These are phyloP conservation scores for Gila orcuttii DNA, from an alignment of 2,113 vertebrate genomes.

Conservation along the genomic window DNA sequence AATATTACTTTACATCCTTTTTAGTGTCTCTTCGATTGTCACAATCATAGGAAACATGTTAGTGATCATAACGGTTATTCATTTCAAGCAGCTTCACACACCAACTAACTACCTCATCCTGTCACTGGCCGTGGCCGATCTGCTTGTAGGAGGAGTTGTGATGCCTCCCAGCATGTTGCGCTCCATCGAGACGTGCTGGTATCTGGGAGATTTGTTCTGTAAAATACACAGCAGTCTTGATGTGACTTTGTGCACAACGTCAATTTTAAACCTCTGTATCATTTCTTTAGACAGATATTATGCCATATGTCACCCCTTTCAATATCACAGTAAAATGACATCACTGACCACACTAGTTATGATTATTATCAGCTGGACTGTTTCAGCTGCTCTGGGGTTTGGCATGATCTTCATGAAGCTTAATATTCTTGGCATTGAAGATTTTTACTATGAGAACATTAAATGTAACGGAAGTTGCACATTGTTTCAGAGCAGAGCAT, in stretches of 20 bases:
- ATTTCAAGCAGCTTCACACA: slow-evolving; percentile 82
- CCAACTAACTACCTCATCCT: slow-evolving; percentile 83
- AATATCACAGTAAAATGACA: slow-evolving; percentile 56
- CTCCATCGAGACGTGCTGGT: slow-evolving; percentile 82
- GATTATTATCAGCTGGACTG: slow-evolving; percentile 55
- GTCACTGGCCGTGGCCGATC: slow-evolving; percentile 81
- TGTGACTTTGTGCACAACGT: slow-evolving; percentile 80
- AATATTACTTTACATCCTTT: slow-evolving; percentile 74
- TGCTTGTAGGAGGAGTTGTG: slow-evolving; percentile 78
- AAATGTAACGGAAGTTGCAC: slow-evolving; percentile 73
- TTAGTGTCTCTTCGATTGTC: slow-evolving; percentile 73
- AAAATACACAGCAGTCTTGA: slow-evolving; percentile 80
- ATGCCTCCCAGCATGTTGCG: slow-evolving; percentile 86
- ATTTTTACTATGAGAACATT: slow-evolving; percentile 65
- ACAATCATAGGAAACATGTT: slow-evolving; percentile 80
- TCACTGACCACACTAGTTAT: slow-evolving; percentile 6
- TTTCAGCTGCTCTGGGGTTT: slow-evolving; percentile 53
- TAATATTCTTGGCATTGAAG: slow-evolving; percentile 77
- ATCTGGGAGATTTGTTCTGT: slow-evolving; percentile 82
- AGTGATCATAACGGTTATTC: slow-evolving; percentile 79
- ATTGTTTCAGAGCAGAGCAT: slow-evolving; percentile 76
- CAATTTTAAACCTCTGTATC: slow-evolving; percentile 83
- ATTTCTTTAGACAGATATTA: slow-evolving; percentile 83
- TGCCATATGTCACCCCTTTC: slow-evolving; percentile 54
- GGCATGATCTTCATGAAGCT: slow-evolving; percentile 80